Conservation (phyloP, 2,113 vertebrate species). For the Pollachius pollachius region DNA sequence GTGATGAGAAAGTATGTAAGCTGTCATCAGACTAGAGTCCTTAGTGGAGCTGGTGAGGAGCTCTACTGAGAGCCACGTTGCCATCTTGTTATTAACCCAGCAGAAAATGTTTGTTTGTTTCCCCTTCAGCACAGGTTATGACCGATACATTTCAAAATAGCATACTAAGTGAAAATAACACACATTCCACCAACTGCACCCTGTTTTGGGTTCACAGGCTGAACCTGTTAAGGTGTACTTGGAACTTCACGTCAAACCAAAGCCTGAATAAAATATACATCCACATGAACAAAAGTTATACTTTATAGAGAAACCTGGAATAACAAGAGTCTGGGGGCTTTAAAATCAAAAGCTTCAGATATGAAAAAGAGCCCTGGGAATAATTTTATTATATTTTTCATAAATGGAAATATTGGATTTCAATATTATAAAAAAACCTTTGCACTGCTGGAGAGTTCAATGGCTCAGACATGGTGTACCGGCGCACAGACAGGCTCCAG, state of each 20-base stretch:
- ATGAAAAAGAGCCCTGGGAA: no score
- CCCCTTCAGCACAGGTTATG: slow-evolving; percentile 7
- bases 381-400: background rate
- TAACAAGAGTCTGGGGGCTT: no score
- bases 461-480: slow-evolving; percentile 62
- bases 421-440: background rate
- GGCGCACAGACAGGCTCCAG: slow-evolving; percentile 47
- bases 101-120: slow-evolving; percentile 26
- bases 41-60: slow-evolving; percentile 3
- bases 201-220: no score
- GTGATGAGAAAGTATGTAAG: slow-evolving; percentile 45
- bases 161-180: slow-evolving; percentile 2
- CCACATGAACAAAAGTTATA: no score
- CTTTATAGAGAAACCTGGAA: no score
- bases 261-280: no score
- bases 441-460: background rate
- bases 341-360: no score
- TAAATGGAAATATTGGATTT: background rate
- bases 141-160: slow-evolving; percentile 10
- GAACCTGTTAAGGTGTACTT: no score
- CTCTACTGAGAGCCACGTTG: slow-evolving; percentile 42
- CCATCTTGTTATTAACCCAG: slow-evolving; percentile 27
- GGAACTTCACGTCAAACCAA: no score
- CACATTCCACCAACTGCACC: background rate
- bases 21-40: slow-evolving; percentile 22